Conservation (phyloP, 1,140 invertebrate genomes). For the Trypoxylus dichotomus region DNA sequence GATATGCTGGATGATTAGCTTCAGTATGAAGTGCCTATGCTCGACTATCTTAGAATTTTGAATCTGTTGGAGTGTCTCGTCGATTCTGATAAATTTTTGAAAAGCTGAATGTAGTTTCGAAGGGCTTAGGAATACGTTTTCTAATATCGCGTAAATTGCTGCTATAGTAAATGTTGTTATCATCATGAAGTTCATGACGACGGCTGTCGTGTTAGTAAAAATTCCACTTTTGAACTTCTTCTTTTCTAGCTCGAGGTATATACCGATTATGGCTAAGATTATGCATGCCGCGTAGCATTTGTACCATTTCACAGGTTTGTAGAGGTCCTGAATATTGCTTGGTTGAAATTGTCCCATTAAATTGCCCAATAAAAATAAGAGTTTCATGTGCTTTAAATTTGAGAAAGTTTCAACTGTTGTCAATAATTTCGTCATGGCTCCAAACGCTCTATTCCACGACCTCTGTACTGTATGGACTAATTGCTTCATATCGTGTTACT, state of each 20-base stretch:
- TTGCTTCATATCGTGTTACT: neutral
- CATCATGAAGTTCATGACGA: neutral
- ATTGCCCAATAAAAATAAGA: neutral
- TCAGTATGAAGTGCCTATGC: neutral
- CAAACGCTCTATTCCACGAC: neutral
- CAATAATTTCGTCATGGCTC: neutral
- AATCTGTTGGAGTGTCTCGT: neutral
- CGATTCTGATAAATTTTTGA: neutral
- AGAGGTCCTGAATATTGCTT: neutral
- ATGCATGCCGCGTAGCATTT: neutral
- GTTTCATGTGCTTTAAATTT: slow-evolving; percentile 9
- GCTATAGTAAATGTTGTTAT: neutral
- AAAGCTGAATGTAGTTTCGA: neutral
- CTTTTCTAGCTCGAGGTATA: neutral
- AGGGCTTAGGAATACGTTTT: neutral
- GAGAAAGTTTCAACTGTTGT: neutral
- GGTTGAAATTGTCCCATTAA: neutral
- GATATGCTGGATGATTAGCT: neutral
- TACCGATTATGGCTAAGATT: neutral
- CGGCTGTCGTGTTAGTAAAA: neutral
- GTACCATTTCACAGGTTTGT: neutral
- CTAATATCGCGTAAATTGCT: neutral
- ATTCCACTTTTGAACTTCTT: neutral
- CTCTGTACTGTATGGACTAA: neutral
- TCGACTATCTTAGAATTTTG: neutral